A percentile compares a stretch with the other conserved stretches of the same genome.
These are phyloP conservation scores for Athalia circularis DNA, from an alignment of 2,888 invertebrate genomes.

Conservation along the genomic window DNA sequence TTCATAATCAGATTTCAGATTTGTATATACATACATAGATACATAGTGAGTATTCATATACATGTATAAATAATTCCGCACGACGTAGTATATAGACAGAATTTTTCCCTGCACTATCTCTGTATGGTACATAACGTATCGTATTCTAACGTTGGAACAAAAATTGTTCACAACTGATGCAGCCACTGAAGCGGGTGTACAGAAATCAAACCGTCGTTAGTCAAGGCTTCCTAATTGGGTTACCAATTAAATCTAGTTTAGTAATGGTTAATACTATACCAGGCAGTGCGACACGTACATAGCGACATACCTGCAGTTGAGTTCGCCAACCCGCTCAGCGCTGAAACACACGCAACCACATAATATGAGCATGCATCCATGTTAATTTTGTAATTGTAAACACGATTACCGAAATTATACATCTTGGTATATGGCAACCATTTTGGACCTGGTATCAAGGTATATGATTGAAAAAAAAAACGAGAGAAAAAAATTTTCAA, in stretches of 20 bases:
- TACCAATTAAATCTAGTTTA: constrained; percentile 63
- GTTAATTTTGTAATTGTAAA: constrained; percentile 1
- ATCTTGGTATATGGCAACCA: background rate
- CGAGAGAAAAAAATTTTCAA: no score
- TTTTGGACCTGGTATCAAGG: no score
- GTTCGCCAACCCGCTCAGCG: constrained; percentile 75
- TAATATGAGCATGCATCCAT: constrained; percentile 41
- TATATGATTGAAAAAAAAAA: no score
- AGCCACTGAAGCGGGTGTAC: constrained; percentile 36
- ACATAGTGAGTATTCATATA: no score
- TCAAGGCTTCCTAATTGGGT: constrained; percentile 42
- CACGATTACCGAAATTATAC: background rate
- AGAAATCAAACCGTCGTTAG: constrained; percentile 42
- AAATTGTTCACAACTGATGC: constrained; percentile 11
- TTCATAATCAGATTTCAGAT: background rate
- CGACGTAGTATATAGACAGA: no score
- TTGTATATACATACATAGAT: background rate
- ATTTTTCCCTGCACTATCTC: no score
- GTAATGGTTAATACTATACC: constrained; percentile 74
- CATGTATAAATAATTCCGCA: no score
- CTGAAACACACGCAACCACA: constrained; percentile 71
- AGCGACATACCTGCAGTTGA: constrained; percentile 75
- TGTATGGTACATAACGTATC: no score
- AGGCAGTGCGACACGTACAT: constrained; percentile 75
- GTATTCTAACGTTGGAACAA: background rate